Evolutionary conservation across 2,113 vertebrate genomes (phyloP).

Genomic region (Sturnus vulgaris): DNA sequence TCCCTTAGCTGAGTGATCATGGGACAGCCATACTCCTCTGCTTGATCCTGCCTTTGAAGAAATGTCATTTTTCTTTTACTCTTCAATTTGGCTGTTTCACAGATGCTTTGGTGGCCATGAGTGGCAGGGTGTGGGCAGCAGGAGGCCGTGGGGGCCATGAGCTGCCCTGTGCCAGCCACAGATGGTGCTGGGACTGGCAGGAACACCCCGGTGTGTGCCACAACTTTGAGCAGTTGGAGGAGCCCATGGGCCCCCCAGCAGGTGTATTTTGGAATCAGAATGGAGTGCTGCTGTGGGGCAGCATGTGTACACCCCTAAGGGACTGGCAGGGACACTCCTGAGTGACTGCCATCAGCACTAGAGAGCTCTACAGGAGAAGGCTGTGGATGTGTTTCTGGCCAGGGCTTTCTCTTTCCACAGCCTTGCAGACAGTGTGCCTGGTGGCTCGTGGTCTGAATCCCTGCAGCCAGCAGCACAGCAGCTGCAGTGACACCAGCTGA

Average conservation of each 20-base stretch:
- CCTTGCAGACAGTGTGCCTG: not conserved
- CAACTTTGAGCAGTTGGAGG: not conserved
- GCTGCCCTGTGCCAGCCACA: not conserved
- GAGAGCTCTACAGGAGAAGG: not conserved
- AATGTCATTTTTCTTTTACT: not conserved
- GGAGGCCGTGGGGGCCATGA: not conserved
- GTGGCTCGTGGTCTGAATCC: rapidly evolving
- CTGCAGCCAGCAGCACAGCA: too few relatives aligned
- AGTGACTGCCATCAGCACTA: not conserved
- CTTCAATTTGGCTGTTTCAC: not conserved
- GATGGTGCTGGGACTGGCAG: rapidly evolving
- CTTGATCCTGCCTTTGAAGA: not conserved
- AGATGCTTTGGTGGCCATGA: not conserved
- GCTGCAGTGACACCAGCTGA: not conserved
- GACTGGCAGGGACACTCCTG: not conserved
- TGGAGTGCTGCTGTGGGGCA: not conserved
- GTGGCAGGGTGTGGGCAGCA: not conserved
- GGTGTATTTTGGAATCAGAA: not conserved
- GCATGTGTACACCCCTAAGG: not conserved
- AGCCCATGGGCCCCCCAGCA: not conserved
- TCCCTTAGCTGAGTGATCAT: not conserved
- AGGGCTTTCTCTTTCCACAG: not conserved
- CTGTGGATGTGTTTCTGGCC: not conserved
- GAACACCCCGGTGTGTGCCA: rapidly evolving
- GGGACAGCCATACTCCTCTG: not conserved